These are phyloP conservation scores for Ceratosolen solmsi DNA, from an alignment of 1,140 invertebrate genomes.

Conservation along the genomic window DNA sequence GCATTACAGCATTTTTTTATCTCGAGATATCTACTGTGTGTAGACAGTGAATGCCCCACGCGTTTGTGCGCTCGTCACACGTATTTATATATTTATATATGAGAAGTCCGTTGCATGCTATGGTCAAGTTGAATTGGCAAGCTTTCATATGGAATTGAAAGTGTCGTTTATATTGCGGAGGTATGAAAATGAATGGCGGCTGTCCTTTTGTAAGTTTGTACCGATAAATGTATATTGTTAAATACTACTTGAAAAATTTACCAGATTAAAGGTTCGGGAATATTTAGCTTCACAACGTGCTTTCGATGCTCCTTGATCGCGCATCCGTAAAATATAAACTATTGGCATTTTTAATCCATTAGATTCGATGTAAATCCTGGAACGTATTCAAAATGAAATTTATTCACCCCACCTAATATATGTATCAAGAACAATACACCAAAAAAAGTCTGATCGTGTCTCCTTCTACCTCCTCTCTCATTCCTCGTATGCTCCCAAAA, in stretches of 20 bases:
- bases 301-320: neutral
- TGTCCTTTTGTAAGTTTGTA: neutral
- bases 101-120: neutral
- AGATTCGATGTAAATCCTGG: neutral
- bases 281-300: neutral
- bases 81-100: no score
- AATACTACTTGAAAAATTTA: neutral
- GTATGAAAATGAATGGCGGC: neutral
- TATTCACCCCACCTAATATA: conserved; percentile 26
- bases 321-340: neutral
- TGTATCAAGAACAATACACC: neutral
- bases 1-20: neutral
- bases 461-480: neutral
- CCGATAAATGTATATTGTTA: neutral
- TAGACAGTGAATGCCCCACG: neutral
- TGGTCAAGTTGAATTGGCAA: neutral
- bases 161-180: no score
- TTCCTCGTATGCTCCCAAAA: neutral
- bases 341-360: conserved; percentile 14
- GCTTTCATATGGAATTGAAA: neutral
- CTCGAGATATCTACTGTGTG: neutral
- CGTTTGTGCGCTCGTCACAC: neutral
- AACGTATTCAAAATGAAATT: conserved; percentile 23
- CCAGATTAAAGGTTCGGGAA: neutral
- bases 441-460: neutral